These are phyloP conservation scores for Crocidura indochinensis DNA, from an alignment of 2,797 vertebrate species.

Conservation along the genomic window DNA sequence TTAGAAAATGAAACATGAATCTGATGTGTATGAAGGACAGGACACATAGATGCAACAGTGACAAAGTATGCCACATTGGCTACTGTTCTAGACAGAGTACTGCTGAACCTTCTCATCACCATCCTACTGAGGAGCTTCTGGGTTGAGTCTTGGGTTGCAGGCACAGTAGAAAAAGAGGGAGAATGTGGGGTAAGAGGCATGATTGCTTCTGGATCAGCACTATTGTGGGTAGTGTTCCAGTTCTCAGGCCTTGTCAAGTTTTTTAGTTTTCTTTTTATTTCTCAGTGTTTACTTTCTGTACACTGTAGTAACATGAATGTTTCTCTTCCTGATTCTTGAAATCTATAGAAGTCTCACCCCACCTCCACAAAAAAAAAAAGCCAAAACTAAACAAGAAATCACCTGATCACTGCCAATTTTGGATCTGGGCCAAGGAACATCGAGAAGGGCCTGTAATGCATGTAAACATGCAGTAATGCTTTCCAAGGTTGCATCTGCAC, in stretches of 20 bases:
- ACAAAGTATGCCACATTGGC: neutral
- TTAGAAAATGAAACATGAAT: neutral
- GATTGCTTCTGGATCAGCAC: neutral
- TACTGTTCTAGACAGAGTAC: neutral
- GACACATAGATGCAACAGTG: neutral
- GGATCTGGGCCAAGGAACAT: conserved; percentile 94
- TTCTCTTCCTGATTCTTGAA: conserved; percentile 57
- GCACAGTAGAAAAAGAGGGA: neutral
- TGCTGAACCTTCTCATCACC: neutral
- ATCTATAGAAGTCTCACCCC: conserved; percentile 15
- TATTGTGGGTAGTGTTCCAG: neutral
- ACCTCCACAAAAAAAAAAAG: no score
- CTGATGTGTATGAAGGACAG: neutral
- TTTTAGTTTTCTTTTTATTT: conserved; percentile 20
- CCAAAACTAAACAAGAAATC: conserved; percentile 68
- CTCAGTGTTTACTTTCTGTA: neutral
- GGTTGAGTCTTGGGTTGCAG: neutral
- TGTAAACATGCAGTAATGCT: conserved; percentile 94
- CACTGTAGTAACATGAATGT: conserved; percentile 24
- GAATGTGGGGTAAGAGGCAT: neutral
- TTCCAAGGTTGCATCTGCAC: conserved; percentile 95
- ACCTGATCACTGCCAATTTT: conserved; percentile 97
- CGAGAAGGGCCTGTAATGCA: conserved; percentile 93
- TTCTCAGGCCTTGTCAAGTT: neutral
- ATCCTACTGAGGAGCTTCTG: neutral